phyloP scores from a whole-genome alignment of 2,113 vertebrate species.

The Crypturellus undulatus region DNA sequence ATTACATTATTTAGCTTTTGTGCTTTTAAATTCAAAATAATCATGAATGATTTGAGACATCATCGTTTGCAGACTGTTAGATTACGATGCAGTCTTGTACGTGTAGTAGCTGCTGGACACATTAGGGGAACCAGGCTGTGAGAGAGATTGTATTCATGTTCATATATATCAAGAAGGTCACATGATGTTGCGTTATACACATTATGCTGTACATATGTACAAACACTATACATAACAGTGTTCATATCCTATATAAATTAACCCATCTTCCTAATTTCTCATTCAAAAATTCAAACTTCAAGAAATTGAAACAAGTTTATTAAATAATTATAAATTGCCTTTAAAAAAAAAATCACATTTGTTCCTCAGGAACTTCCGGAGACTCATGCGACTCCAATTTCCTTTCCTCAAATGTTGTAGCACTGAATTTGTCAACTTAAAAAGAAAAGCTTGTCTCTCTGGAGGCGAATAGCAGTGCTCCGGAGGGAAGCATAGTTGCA shows the following conservation, averaged over 20 bases:
- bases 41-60: not conserved
- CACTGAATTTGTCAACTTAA: not conserved
- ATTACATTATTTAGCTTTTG: not conserved
- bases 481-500: not conserved
- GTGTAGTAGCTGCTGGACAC: not conserved
- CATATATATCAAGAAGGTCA: not conserved
- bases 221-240: not conserved
- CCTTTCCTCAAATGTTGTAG: not conserved
- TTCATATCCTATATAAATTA: not conserved
- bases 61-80: not conserved
- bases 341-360: not conserved
- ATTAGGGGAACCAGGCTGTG: not conserved
- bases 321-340: not conserved
- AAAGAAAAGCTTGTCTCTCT: not conserved
- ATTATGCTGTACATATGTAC: not conserved
- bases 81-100: not conserved
- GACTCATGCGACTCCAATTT: rapidly evolving
- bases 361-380: not conserved
- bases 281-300: not conserved
- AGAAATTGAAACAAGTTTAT: not conserved
- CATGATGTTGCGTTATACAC: not conserved
- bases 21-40: not conserved
- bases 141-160: not conserved
- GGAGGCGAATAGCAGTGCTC: not conserved
- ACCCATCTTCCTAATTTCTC: not conserved